Base-by-base conservation (phyloP, 2,888 invertebrate genomes). In the Leptopterna dolabrata region DNA sequence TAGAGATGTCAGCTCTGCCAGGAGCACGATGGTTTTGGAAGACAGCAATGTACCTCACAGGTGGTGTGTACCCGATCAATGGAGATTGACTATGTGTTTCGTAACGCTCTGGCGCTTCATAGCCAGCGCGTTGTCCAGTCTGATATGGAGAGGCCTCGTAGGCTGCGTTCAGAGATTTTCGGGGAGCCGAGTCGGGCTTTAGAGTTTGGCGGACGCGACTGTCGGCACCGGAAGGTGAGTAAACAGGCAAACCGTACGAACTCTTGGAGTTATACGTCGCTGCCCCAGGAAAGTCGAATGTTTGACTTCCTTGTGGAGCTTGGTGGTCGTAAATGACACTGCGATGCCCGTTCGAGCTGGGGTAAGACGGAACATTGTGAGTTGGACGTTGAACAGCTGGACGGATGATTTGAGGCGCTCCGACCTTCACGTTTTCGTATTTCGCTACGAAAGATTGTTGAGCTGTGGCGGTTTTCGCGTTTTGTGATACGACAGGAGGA, bases 1-100 rank as follows among this genome's bases (percentile, higher is more conserved):
- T 83, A 0, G 83, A 83, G 14, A 83, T 7, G 24, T 70, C 70
- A n/a, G 83, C 70, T 83, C 71, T 70, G 55, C 83, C 83, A 70
- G 83, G 83, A 16, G 70, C 43, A 0, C 63, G 63, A 16, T 83
- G 83, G 6, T 41, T 83, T 27, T 83, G 83, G 0, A 41, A 19
- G 9, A 83, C 16, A 9, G 41, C 83, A 19, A 83, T 47, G 19
- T 83, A 70, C 83, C 83, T 30, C 11, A 55, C 45, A n/a, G 78
- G 78, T 2, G 71, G 7, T 19, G 14, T 41, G 41, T 76, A 76
- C 7, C 43, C 11, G 76, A 45, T 11, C 24, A 24, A 0, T 1
- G 24, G 24, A 7, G 11, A 7, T 13, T 63, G 63, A 63, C 24
- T 63, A 0, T 16, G 51, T n/a, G 0, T 0, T 51, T 16, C 51